These are phyloP conservation scores for Osmerus eperlanus DNA, from an alignment of 2,113 vertebrate genomes.

Conservation along the genomic window DNA sequence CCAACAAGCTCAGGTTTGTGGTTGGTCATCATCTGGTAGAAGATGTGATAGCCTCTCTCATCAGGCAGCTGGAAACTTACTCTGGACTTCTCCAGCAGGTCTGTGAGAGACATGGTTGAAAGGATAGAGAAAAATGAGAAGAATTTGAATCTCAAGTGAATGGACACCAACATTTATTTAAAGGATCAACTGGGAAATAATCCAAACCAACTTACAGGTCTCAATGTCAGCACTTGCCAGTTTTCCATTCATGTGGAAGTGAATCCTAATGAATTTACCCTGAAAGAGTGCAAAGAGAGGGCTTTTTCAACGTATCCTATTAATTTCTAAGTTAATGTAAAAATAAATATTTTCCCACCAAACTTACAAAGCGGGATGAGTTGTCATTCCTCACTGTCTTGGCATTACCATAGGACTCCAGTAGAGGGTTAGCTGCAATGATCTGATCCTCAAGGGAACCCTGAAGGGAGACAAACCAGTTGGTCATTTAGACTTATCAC, in stretches of 20 bases:
- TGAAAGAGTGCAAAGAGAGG: constrained; percentile 40
- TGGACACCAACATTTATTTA: neutral
- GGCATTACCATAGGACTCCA: constrained; percentile 68
- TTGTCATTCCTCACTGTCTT: constrained; percentile 71
- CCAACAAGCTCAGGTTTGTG: constrained; percentile 49
- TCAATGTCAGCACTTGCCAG: constrained; percentile 81
- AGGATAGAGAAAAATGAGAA: too few species aligned
- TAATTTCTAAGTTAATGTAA: too few species aligned
- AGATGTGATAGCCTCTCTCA: constrained; percentile 53
- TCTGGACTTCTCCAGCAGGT: constrained; percentile 46
- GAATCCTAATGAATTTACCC: constrained; percentile 80
- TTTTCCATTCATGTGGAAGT: constrained; percentile 75
- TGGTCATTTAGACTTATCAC: too few species aligned
- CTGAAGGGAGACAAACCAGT: constrained; percentile 36
- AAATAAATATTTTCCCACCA: neutral
- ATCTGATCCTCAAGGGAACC: constrained; percentile 67
- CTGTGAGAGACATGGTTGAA: neutral
- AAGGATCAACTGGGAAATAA: neutral
- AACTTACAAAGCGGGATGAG: constrained; percentile 67
- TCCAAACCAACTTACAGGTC: constrained; percentile 71
- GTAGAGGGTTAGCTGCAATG: constrained; percentile 65
- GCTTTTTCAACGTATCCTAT: neutral
- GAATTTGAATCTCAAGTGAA: neutral
- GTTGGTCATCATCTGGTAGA: constrained; percentile 50
- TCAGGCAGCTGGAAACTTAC: constrained; percentile 48